Percentiles rank a stretch among this genome's conserved stretches.
phyloP scores from a whole-genome alignment of 1,140 invertebrate genomes.

The Venustaconcha ellipsiformis region DNA sequence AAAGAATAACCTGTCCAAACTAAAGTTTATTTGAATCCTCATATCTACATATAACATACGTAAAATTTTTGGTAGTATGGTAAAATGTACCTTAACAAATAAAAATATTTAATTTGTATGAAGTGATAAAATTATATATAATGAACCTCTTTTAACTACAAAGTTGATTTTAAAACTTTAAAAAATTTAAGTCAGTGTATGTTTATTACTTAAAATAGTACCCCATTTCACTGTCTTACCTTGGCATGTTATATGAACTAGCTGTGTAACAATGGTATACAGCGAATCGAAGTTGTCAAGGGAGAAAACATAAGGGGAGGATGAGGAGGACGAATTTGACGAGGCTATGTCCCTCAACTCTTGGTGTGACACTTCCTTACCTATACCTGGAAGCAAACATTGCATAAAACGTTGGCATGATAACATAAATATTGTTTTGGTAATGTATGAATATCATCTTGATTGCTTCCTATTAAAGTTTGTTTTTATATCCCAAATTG shows the following conservation, averaged over 20 bases:
- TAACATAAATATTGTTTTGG: background rate
- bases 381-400: conserved; percentile 11
- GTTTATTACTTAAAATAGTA: no score
- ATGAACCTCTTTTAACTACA: no score
- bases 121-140: no score
- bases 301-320: background rate
- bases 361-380: conserved; percentile 11
- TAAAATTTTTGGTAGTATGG: no score
- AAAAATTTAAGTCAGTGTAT: no score
- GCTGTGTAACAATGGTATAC: conserved; percentile 6
- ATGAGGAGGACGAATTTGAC: background rate
- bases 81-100: no score
- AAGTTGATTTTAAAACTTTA: no score
- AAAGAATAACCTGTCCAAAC: no score
- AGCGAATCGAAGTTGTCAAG: conserved; percentile 15
- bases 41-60: no score
- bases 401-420: background rate
- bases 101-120: no score
- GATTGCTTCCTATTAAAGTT: background rate
- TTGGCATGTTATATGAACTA: conserved; percentile 5
- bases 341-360: conserved; percentile 15
- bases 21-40: no score
- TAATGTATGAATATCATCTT: background rate
- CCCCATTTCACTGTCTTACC: background rate
- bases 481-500: background rate